Base-by-base conservation (phyloP, 2,797 vertebrate species). In the Crypturellus tataupa region DNA sequence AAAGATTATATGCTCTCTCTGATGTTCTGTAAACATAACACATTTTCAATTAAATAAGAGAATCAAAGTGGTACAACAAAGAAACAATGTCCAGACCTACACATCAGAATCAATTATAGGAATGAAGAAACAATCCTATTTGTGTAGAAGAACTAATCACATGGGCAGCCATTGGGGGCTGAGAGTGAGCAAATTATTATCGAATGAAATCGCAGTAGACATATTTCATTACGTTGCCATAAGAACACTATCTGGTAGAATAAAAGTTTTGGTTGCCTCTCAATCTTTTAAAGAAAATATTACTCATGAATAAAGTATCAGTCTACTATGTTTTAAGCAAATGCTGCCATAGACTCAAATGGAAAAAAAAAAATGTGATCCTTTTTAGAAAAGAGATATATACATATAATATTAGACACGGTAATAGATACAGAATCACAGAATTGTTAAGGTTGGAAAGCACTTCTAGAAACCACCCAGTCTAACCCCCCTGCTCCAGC, bases 41-140 rank as follows among this genome's bases (percentile, higher is more conserved):
- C 90, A 83, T 85, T 95, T 96, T 91, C 91, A 95, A 71, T 77
- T 88, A 91, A 85, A 89, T 49, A 71, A 33, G 16, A 19, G 25
- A 96, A 94, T 89, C 72, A 92, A 71, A 96, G 82, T 91, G 90
- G 49, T 91, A 95, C 80, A 82, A 83, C 76, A 95, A 69, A 94
- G 90, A 87, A 95, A 95, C 77, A 93, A 83, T 87, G 87, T 83
- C 96, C 94, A 97, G 94, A 92, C 83, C 69, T 69, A 79, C 79
- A 89, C 62, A 91, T 90, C 77, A 93, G 92, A 94, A 92, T 93
- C 94, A 95, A 93, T 95, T 95, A 96, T 33, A 92, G 53, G 76
- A 95, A 86, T 55, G 67, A 71, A 94, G 53, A 94, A 96, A 94
- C 71, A 93, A 88, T 91, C 87, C 72, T 89, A 90, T 96, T 96